Evolutionary conservation across 2,888 invertebrate genomes (phyloP).

Genomic region (Drosophila neonasuta): DNA sequence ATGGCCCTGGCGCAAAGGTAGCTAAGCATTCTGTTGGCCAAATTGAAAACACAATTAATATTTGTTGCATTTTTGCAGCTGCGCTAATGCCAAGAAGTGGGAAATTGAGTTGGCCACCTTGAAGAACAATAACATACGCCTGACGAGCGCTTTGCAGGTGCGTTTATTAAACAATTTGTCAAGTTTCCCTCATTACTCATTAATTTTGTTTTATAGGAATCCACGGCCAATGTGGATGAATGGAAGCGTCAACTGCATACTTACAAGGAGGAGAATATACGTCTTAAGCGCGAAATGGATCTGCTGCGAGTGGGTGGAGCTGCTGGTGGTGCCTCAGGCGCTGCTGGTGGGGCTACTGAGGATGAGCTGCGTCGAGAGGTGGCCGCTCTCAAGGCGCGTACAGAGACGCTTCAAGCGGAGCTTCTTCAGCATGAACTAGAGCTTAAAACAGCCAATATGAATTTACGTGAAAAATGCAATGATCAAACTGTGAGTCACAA

Average conservation of each 20-base stretch:
- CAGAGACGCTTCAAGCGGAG: conserved; percentile 92
- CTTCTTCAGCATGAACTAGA: conserved; percentile 92
- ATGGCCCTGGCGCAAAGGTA: conserved; percentile 97
- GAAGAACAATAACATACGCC: conserved; percentile 96
- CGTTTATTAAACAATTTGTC: conserved; percentile 11
- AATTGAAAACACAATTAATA: neutral
- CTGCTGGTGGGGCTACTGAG: conserved; percentile 85
- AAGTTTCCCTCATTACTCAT: neutral
- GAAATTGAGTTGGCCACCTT: conserved; percentile 97
- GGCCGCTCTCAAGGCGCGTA: conserved; percentile 88
- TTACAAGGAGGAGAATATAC: conserved; percentile 94
- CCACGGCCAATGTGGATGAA: conserved; percentile 98
- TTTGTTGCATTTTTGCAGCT: conserved; percentile 84
- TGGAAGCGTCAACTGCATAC: conserved; percentile 98
- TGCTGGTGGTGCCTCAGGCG: conserved; percentile 83
- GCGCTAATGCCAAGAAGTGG: conserved; percentile 99
- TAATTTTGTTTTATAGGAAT: conserved; percentile 83
- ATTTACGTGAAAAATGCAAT: conserved; percentile 83
- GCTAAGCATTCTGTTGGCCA: neutral
- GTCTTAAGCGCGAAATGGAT: conserved; percentile 89
- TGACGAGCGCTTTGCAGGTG: conserved; percentile 95
- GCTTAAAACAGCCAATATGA: conserved; percentile 84
- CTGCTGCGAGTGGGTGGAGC: conserved; percentile 85
- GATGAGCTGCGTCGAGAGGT: conserved; percentile 90
- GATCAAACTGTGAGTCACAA: conserved; percentile 87